phyloP scores from a whole-genome alignment of 2,888 invertebrate genomes.

The Micropterix aruncella region DNA sequence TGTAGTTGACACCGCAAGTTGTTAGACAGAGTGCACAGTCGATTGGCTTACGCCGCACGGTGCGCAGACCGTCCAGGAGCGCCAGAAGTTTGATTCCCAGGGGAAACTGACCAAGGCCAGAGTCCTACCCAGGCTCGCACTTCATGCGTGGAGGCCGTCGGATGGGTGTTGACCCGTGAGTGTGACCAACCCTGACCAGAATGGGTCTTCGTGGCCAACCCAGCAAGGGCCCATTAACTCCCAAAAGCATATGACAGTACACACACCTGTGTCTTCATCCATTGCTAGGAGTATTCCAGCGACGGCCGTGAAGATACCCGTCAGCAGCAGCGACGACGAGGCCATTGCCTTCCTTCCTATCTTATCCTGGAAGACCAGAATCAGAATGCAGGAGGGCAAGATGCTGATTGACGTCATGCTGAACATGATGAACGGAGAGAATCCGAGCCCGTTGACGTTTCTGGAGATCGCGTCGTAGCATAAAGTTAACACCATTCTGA shows the following conservation, averaged over 20 bases:
- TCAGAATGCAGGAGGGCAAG: constrained; percentile 39
- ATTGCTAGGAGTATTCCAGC: constrained; percentile 22
- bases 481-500: constrained; percentile 42
- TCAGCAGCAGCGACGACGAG: constrained; percentile 31
- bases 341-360: constrained; percentile 38
- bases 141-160: no score
- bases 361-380: constrained; percentile 24
- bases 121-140: no score
- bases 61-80: no score
- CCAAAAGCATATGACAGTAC: not conserved
- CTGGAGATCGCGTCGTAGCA: constrained; percentile 45
- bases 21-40: no score
- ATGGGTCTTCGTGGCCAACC: no score
- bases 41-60: no score
- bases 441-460: constrained; percentile 38
- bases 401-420: constrained; percentile 37
- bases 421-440: constrained; percentile 40
- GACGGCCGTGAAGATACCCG: constrained; percentile 32
- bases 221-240: no score
- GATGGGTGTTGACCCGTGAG: no score
- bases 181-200: no score
- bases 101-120: no score
- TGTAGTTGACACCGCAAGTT: no score
- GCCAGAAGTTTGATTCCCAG: no score
- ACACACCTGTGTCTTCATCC: not conserved